Base-by-base conservation (phyloP, 1,140 invertebrate species). In the Drosophila dunni region DNA sequence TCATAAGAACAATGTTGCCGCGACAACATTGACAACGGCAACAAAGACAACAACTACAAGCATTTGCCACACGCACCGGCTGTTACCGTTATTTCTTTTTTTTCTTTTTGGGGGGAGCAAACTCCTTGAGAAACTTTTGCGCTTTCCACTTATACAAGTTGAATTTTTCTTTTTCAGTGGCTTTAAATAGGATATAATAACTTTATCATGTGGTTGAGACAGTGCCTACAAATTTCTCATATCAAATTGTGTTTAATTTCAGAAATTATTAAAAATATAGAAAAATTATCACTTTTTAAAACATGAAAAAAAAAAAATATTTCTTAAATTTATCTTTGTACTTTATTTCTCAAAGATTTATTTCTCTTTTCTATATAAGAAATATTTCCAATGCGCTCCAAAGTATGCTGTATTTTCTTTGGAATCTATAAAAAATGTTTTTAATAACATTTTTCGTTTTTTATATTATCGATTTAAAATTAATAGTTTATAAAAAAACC, bases 1-100 rank as follows among this genome's bases (percentile, higher is more conserved):
- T 86, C 83, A 83, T 77, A 76, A 54, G 63, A 79, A 83, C 81
- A 83, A 84, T 79, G 81, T 83, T 79, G 67, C 38, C 53, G 71
- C 53, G 48, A 69, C 73, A 66, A 64, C 53, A 51, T 34, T 46
- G 61, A 71, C 57, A 61, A 42, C 42, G 40, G 50, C 46, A 54
- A 7, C 53, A 65, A 44, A 36, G 45, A n/a, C 17, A 53, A 40
- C 46, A 60, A 38, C 66, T 46, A 60, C 64, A 68, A 54, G 56
- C 40, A 73, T 53, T 29, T 73, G 56, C 56, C 53, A 64, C 58
- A 57, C 53, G 58, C 72, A 75, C 51, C 72, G 67, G 48, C 71
- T 60, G 56, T 40, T 44, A 17, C 58, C 17, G 53, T 51, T 33
- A 29, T 34, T 57, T 34, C 11, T 36, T 69, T 57, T 34, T 38